Conservation (phyloP, 2,113 vertebrate genomes). For the Nycticryphes semicollaris region DNA sequence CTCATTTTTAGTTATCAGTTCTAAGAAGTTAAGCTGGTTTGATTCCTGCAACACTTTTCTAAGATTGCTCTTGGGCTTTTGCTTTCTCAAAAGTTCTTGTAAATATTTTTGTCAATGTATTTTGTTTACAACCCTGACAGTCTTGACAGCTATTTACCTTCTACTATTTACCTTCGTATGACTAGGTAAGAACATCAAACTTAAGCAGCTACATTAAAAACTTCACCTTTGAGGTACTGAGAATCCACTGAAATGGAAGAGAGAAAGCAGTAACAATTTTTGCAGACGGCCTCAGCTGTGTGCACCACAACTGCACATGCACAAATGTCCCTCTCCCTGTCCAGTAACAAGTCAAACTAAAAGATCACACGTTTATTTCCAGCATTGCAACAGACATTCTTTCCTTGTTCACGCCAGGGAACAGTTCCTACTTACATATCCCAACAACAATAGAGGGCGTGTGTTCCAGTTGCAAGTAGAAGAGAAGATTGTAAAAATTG, state of each 20-base stretch:
- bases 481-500: conserved; percentile 89
- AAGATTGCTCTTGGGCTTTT: not conserved
- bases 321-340: not conserved
- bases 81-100: not conserved
- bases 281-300: not conserved
- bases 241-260: not conserved
- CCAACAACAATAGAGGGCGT: conserved; percentile 81
- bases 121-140: not conserved
- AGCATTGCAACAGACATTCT: not conserved
- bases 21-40: not conserved
- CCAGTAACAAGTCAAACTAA: not conserved
- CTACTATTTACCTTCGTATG: too few species aligned
- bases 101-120: fast-evolving
- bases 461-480: conserved; percentile 88
- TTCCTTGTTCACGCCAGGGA: not conserved
- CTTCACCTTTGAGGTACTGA: not conserved
- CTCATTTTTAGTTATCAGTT: not conserved
- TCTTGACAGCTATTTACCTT: not conserved
- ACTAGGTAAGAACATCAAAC: not conserved
- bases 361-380: not conserved
- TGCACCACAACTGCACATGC: not conserved
- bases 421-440: conserved; percentile 78
- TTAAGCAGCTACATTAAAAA: not conserved
- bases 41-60: not conserved
- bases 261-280: not conserved